Percentiles rank a stretch among this genome's conserved stretches.
Conservation (phyloP, 2,113 vertebrate genomes). For the Seriola rivoliana region DNA sequence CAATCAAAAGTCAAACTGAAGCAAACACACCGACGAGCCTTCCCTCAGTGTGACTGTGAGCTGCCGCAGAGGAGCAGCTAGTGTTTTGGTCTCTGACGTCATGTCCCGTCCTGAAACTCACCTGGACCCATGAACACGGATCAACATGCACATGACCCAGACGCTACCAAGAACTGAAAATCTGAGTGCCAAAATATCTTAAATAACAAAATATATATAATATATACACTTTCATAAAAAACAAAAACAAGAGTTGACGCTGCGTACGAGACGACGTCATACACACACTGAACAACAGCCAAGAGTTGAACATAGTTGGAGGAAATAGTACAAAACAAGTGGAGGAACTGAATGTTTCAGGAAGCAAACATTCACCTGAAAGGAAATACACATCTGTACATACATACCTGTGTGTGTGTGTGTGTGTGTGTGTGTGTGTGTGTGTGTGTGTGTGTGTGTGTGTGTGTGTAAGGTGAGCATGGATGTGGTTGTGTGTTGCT, state of each 20-base stretch:
- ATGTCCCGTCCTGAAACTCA: conserved; percentile 17
- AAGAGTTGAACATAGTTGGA: conserved; percentile 38
- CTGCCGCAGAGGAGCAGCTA: background rate
- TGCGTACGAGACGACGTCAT: conserved; percentile 12
- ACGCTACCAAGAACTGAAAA: conserved; percentile 40
- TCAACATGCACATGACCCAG: conserved; percentile 47
- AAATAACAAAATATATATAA: conserved; percentile 83
- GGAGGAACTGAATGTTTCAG: conserved; percentile 2
- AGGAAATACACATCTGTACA: conserved; percentile 43
- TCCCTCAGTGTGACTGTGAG: conserved; percentile 21
- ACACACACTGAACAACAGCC: conserved; percentile 25
- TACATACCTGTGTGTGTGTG: conserved; percentile 16
- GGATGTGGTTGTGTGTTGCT: background rate
- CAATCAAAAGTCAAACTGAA: background rate
- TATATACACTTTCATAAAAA: conserved; percentile 74
- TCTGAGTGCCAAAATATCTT: conserved; percentile 72
- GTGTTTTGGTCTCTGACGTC: conserved; percentile 48
- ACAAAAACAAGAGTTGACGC: background rate
- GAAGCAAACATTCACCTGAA: conserved; percentile 37
- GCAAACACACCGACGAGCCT: conserved; percentile 29
- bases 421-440: conserved; percentile 37
- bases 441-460: conserved; percentile 39
- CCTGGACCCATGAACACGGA: conserved; percentile 45
- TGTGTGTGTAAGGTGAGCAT: background rate
- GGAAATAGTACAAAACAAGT: conserved; percentile 32